Conservation (phyloP, 2,888 invertebrate species). For the Nomada goodeniana region DNA sequence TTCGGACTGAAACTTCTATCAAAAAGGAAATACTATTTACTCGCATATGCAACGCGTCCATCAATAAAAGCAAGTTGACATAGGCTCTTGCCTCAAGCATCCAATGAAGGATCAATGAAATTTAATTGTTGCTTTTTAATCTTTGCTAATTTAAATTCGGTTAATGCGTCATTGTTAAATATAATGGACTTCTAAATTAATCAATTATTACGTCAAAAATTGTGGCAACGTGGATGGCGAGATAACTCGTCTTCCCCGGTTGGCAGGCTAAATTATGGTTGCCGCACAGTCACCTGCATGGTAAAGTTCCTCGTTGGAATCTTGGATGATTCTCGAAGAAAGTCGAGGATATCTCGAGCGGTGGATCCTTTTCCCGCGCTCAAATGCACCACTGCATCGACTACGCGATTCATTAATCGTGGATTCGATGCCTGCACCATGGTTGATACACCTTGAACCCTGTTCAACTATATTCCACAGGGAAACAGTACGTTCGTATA, state of each 20-base stretch:
- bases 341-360: conserved; percentile 72
- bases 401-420: conserved; percentile 73
- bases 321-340: conserved; percentile 66
- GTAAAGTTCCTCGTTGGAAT: conserved; percentile 70
- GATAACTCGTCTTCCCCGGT: too few species aligned
- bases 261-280: background rate
- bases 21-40: too few species aligned
- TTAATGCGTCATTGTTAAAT: background rate
- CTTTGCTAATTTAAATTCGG: background rate
- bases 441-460: conserved; percentile 5
- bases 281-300: conserved; percentile 70
- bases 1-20: too few species aligned
- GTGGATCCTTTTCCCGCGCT: conserved; percentile 74
- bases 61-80: too few species aligned
- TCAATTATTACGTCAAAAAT: too few species aligned
- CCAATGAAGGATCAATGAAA: too few species aligned
- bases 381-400: conserved; percentile 74
- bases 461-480: too few species aligned
- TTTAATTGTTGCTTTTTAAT: too few species aligned
- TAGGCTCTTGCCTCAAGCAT: too few species aligned
- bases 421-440: conserved; percentile 74
- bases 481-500: background rate
- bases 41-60: too few species aligned
- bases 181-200: background rate
- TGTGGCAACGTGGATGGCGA: too few species aligned